These are phyloP conservation scores for Myripristis murdjan DNA, from an alignment of 2,797 vertebrate species.

Conservation along the genomic window DNA sequence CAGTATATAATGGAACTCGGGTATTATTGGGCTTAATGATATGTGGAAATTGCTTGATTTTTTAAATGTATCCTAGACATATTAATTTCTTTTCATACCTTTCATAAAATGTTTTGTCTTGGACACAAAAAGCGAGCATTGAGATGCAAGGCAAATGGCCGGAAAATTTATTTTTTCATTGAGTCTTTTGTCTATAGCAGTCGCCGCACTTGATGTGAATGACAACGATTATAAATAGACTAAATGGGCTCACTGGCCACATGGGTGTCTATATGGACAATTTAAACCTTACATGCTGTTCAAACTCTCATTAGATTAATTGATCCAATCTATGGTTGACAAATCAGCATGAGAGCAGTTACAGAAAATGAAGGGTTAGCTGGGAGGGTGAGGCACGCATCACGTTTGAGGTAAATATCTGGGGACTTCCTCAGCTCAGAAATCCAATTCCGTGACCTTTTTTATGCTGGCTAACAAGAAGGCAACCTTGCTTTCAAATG, in stretches of 20 bases:
- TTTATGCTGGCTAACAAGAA: constrained; percentile 65
- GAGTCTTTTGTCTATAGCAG: constrained; percentile 53
- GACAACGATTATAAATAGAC: constrained; percentile 61
- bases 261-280: constrained; percentile 56
- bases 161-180: constrained; percentile 61
- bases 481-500: constrained; percentile 60
- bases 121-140: constrained; percentile 28
- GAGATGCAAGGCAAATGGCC: constrained; percentile 37
- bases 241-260: constrained; percentile 39
- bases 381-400: constrained; percentile 38
- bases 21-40: constrained; percentile 37
- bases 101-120: neutral
- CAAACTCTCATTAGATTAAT: constrained; percentile 64
- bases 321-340: constrained; percentile 59
- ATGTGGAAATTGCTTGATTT: constrained; percentile 31
- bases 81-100: constrained; percentile 35
- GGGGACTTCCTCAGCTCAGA: constrained; percentile 59
- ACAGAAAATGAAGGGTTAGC: constrained; percentile 51
- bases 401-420: constrained; percentile 68
- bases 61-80: constrained; percentile 17
- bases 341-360: constrained; percentile 59
- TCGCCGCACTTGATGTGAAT: constrained; percentile 21
- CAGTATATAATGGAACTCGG: neutral
- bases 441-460: constrained; percentile 75
- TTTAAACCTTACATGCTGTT: constrained; percentile 67